Conservation (phyloP, 1,140 invertebrate genomes). For the Scaptomyza pallida region DNA sequence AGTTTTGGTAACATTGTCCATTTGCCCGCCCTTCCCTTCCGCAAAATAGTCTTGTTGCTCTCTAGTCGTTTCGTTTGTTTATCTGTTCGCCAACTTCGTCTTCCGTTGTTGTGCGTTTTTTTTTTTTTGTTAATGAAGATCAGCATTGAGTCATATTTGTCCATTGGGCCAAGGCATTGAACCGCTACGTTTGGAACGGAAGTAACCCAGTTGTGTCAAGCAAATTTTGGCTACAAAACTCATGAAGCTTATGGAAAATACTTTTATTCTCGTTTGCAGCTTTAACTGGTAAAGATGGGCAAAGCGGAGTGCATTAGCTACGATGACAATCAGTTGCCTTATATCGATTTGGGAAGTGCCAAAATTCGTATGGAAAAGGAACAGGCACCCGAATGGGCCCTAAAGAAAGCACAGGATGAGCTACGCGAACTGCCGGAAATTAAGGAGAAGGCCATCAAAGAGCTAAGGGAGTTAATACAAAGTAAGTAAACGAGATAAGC, state of each 20-base stretch:
- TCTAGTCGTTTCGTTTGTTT: slow-evolving; percentile 18
- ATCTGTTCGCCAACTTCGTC: slow-evolving; percentile 39
- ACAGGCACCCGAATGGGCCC: slow-evolving; percentile 83
- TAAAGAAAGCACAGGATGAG: slow-evolving; percentile 87
- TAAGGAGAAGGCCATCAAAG: slow-evolving; percentile 86
- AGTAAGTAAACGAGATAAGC: slow-evolving; percentile 40
- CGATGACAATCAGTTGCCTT: slow-evolving; percentile 85
- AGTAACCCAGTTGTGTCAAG: slow-evolving; percentile 71
- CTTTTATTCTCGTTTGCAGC: slow-evolving; percentile 71
- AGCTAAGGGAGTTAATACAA: slow-evolving; percentile 85
- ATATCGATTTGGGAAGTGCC: slow-evolving; percentile 85
- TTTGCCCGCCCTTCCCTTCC: slow-evolving; percentile 14
- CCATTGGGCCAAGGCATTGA: slow-evolving; percentile 69
- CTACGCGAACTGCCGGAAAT: slow-evolving; percentile 88
- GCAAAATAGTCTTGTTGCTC: slow-evolving; percentile 19
- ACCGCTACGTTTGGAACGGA: slow-evolving; percentile 47
- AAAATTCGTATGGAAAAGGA: slow-evolving; percentile 85
- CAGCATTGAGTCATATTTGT: slow-evolving; percentile 68
- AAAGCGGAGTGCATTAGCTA: slow-evolving; percentile 83
- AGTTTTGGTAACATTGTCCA: slow-evolving; percentile 72
- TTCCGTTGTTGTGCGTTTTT: slow-evolving; percentile 55
- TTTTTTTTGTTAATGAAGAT: slow-evolving; percentile 68
- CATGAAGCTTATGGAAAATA: slow-evolving; percentile 33
- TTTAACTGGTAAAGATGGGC: slow-evolving; percentile 64
- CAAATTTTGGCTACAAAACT: slow-evolving; percentile 48